phyloP scores from a whole-genome alignment of 2,113 vertebrate genomes.

The Saguinus midas region DNA sequence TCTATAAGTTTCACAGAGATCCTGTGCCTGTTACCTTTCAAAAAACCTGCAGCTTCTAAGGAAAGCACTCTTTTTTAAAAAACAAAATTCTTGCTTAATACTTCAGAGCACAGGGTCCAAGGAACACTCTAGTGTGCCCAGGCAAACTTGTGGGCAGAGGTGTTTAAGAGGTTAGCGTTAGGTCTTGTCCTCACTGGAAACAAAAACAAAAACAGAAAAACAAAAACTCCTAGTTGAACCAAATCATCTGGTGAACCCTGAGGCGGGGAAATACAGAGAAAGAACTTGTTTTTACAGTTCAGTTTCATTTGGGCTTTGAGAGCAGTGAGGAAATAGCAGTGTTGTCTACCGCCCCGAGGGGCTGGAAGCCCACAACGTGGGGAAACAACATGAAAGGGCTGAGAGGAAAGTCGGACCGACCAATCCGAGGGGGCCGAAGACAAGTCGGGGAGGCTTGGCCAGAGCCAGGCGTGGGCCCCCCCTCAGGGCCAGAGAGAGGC shows the following conservation, averaged over 20 bases:
- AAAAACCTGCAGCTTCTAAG: not conserved
- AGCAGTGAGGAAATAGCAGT: not conserved
- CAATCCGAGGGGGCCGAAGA: not conserved
- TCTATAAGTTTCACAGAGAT: not conserved
- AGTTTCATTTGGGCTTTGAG: not conserved
- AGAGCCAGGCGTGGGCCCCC: not conserved
- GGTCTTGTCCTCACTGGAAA: conserved; percentile 10
- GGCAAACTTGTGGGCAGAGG: conserved; percentile 37
- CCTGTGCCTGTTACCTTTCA: not conserved
- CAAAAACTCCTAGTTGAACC: not conserved
- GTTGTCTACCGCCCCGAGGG: not conserved
- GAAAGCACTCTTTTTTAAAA: not conserved
- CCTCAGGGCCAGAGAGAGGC: not conserved
- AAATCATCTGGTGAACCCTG: not conserved
- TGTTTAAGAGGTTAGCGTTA: conserved; percentile 7
- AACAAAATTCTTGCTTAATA: conserved; percentile 37
- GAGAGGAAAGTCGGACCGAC: not conserved
- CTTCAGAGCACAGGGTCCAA: not conserved
- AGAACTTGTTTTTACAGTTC: not conserved
- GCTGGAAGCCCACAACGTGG: not conserved
- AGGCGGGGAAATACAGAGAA: not conserved
- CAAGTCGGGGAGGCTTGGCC: not conserved
- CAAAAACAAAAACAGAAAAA: conserved; percentile 44
- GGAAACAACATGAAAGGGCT: not conserved
- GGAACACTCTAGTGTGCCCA: conserved; percentile 26